Evolutionary conservation across 1,140 invertebrate species (phyloP).

Genomic region (Drosophila jambulina): DNA sequence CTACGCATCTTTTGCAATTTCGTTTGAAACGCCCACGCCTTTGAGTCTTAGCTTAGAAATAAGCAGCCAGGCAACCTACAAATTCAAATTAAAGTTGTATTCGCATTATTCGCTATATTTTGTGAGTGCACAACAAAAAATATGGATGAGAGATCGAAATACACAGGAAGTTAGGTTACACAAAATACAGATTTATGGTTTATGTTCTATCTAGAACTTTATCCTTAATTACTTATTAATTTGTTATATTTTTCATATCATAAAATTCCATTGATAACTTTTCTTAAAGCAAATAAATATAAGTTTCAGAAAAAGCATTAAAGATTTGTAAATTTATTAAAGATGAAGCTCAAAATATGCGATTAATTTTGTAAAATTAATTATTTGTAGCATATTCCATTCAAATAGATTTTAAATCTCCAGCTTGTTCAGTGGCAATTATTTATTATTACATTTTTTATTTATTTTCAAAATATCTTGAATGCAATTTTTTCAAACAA

Average conservation of each 20-base stretch:
- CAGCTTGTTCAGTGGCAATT: background rate
- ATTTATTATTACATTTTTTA: background rate
- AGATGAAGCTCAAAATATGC: too few relatives aligned
- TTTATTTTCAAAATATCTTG: background rate
- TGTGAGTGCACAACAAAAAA: slow-evolving; percentile 17
- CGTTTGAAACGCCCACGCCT: slow-evolving; percentile 79
- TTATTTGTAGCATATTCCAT: background rate
- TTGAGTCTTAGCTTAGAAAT: slow-evolving; percentile 73
- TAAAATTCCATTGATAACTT: background rate
- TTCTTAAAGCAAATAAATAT: background rate
- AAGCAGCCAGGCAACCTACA: slow-evolving; percentile 58
- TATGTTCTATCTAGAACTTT: background rate
- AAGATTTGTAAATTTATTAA: background rate
- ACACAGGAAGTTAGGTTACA: background rate
- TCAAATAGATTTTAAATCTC: background rate
- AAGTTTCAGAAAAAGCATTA: background rate
- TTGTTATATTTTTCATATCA: background rate
- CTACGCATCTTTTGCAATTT: slow-evolving; percentile 83
- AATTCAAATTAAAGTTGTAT: slow-evolving; percentile 71
- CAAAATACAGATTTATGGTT: background rate
- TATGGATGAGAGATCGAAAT: too few relatives aligned
- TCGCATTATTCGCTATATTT: slow-evolving; percentile 52
- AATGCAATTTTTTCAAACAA: background rate
- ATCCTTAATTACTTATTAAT: background rate
- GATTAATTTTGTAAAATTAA: too few relatives aligned